These are phyloP conservation scores for Peromyscus eremicus DNA, from an alignment of 2,797 vertebrate species.

Conservation along the genomic window DNA sequence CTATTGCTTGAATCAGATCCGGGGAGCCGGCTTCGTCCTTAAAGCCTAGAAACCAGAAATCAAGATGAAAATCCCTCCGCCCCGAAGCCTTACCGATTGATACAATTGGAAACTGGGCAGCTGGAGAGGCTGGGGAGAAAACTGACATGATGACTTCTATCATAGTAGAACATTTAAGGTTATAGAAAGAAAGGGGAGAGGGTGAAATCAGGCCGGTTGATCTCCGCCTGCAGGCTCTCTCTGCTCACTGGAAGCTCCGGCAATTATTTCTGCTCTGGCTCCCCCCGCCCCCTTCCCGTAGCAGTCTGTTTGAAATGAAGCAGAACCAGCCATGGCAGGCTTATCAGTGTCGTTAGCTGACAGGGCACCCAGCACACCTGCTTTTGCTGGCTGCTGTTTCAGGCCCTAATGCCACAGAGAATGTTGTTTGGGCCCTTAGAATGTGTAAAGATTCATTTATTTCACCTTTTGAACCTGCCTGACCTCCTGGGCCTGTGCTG, in stretches of 20 bases:
- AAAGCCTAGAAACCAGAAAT: constrained; percentile 88
- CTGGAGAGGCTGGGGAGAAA: constrained; percentile 89
- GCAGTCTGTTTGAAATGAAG: constrained; percentile 91
- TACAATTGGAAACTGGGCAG: constrained; percentile 90
- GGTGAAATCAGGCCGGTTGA: constrained; percentile 92
- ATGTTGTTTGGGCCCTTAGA: constrained; percentile 89
- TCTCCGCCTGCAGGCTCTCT: constrained; percentile 91
- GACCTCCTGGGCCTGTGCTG: constrained; percentile 85
- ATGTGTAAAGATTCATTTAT: constrained; percentile 91
- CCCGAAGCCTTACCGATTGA: constrained; percentile 88
- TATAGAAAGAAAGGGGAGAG: constrained; percentile 92
- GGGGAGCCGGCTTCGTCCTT: constrained; percentile 83
- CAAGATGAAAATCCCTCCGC: constrained; percentile 91
- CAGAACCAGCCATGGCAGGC: constrained; percentile 89
- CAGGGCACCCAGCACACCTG: constrained; percentile 90
- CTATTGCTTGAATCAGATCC: constrained; percentile 73
- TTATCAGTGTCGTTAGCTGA: constrained; percentile 90
- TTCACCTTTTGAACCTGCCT: constrained; percentile 91
- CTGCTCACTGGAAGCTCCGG: constrained; percentile 88
- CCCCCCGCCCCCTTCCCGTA: constrained; percentile 81
- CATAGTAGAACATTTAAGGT: constrained; percentile 93
- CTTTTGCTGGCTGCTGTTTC: constrained; percentile 89
- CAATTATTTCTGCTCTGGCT: constrained; percentile 91
- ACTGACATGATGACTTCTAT: constrained; percentile 92
- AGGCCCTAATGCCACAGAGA: constrained; percentile 89